These are phyloP conservation scores for Trissolcus japonicus DNA, from an alignment of 2,888 invertebrate species.

Conservation along the genomic window DNA sequence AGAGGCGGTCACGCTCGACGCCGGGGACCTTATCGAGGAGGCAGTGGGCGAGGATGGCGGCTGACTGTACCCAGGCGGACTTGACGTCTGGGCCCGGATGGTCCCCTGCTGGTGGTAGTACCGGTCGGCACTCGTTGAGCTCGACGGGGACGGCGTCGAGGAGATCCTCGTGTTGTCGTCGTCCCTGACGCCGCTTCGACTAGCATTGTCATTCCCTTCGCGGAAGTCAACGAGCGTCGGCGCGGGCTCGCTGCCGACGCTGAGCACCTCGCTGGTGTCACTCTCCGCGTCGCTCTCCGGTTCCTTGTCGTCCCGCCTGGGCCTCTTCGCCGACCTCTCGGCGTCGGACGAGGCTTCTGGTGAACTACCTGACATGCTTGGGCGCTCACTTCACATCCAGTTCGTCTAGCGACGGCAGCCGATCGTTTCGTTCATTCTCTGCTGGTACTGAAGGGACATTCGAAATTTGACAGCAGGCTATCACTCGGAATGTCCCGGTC, in stretches of 20 bases:
- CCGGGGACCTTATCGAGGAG: constrained; percentile 72
- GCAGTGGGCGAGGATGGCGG: constrained; percentile 71
- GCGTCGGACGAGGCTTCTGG: constrained; percentile 59
- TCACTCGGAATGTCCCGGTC: background rate
- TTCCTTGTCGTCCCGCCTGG: constrained; percentile 56
- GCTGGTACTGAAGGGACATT: constrained; percentile 9
- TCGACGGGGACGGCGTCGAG: constrained; percentile 71
- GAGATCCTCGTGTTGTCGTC: constrained; percentile 67
- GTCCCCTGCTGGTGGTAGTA: constrained; percentile 61
- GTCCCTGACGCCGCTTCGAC: constrained; percentile 63
- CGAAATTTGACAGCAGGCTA: background rate
- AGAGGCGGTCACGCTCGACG: constrained; percentile 71
- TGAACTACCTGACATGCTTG: constrained; percentile 63
- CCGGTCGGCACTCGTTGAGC: constrained; percentile 69
- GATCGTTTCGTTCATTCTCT: constrained; percentile 61
- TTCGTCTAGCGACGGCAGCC: constrained; percentile 52
- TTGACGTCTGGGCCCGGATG: constrained; percentile 62
- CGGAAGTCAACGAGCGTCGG: constrained; percentile 65
- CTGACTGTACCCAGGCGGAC: constrained; percentile 68
- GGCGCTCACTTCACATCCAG: constrained; percentile 33
- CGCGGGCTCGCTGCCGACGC: constrained; percentile 86
- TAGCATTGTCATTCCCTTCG: constrained; percentile 62
- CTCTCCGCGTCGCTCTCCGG: constrained; percentile 72
- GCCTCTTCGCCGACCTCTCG: constrained; percentile 59
- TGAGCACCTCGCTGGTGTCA: constrained; percentile 86